Percentiles rank a stretch among this genome's conserved stretches.
phyloP scores from a whole-genome alignment of 2,888 invertebrate species.

The Cosmorhoe ocellata region DNA sequence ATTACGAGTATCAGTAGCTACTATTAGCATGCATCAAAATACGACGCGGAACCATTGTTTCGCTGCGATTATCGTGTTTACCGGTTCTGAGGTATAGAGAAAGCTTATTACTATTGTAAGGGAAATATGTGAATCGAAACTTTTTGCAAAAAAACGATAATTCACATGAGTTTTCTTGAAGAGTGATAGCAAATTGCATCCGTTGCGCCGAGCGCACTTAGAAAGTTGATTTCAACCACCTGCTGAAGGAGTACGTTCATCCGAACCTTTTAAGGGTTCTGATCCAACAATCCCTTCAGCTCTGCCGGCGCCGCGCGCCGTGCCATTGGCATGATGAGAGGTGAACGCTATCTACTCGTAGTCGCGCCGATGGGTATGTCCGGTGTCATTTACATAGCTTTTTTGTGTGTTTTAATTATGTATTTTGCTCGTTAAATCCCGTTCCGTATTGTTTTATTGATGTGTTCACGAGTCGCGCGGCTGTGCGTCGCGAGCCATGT shows the following conservation, averaged over 20 bases:
- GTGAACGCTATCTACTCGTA: no score
- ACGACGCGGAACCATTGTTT: conserved; percentile 57
- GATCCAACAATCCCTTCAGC: no score
- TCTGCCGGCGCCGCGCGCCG: no score
- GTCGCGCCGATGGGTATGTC: no score
- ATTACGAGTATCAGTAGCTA: no score
- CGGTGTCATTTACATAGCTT: no score
- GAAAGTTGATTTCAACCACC: conserved; percentile 14
- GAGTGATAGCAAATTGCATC: conserved; percentile 20
- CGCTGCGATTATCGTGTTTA: conserved; percentile 47
- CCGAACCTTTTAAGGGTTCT: no score
- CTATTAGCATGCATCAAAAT: conserved; percentile 27
- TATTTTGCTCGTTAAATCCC: conserved; percentile 20
- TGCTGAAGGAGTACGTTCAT: conserved; percentile 14
- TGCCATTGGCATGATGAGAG: no score
- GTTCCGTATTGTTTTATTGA: conserved; percentile 27
- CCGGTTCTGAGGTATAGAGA: conserved; percentile 49
- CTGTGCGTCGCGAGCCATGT: conserved; percentile 28
- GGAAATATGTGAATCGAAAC: conserved; percentile 45
- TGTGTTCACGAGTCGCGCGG: conserved; percentile 27
- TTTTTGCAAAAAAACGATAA: conserved; percentile 28
- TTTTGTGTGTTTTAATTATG: no score
- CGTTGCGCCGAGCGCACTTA: conserved; percentile 16
- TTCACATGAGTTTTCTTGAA: conserved; percentile 29
- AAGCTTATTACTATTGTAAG: conserved; percentile 53